phyloP scores from a whole-genome alignment of 1,140 invertebrate species.

The Coenobita brevimanus region DNA sequence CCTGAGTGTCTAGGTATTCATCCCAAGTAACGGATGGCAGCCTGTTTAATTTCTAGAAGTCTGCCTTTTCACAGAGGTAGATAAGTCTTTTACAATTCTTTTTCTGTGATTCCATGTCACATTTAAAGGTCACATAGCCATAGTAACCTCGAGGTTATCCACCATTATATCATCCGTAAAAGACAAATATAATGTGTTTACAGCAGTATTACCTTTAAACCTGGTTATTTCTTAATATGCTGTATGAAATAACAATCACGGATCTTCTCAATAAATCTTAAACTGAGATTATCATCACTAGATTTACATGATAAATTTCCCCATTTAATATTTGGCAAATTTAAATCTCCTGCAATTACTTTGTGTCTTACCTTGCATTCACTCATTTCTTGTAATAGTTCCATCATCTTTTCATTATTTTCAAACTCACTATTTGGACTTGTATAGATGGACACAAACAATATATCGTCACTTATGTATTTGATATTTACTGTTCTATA shows the following conservation, averaged over 20 bases:
- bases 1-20: background rate
- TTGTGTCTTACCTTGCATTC: slow-evolving; percentile 10
- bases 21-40: background rate
- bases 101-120: background rate
- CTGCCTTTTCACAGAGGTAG: background rate
- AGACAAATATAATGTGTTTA: no score
- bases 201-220: no score
- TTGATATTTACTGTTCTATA: slow-evolving; percentile 4
- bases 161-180: background rate
- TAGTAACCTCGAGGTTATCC: background rate
- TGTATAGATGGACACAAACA: slow-evolving; percentile 15
- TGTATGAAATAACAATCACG: no score
- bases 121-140: background rate
- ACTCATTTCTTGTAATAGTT: background rate
- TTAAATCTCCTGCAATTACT: slow-evolving; percentile 4
- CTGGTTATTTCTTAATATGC: no score
- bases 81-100: slow-evolving; percentile 8
- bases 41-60: slow-evolving; percentile 5
- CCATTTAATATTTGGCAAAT: slow-evolving; percentile 6
- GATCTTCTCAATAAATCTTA: slow-evolving; percentile 11
- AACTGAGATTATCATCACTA: slow-evolving; percentile 4
- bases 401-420: slow-evolving; percentile 17
- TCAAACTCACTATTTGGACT: slow-evolving; percentile 18
- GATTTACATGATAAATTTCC: background rate
- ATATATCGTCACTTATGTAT: background rate